These are phyloP conservation scores for Cavia porcellus DNA, from an alignment of 2,113 vertebrate species.

Conservation along the genomic window DNA sequence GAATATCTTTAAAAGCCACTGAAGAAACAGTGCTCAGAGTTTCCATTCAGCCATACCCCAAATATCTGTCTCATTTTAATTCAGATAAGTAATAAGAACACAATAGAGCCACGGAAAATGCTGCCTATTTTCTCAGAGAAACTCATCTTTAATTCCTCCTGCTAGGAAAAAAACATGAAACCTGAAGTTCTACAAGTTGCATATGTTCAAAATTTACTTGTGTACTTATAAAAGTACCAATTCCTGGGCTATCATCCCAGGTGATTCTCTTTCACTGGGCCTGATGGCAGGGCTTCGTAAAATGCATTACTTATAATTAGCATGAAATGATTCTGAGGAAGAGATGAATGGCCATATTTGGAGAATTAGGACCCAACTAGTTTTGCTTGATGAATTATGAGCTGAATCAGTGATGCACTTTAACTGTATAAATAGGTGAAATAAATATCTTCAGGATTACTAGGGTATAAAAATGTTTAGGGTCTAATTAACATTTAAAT, in stretches of 20 bases:
- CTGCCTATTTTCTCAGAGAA: background rate
- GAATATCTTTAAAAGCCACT: conserved; percentile 80
- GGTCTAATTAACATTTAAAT: background rate
- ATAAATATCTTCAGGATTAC: background rate
- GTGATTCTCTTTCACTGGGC: background rate
- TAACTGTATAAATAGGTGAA: background rate
- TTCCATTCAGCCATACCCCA: conserved; percentile 80
- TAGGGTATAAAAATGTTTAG: background rate
- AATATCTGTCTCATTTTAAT: conserved; percentile 79
- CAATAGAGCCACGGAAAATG: background rate
- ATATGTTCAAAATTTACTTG: conserved; percentile 3
- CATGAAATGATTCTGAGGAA: background rate
- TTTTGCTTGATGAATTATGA: background rate
- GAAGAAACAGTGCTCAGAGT: conserved; percentile 76
- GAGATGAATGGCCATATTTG: background rate
- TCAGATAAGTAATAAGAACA: conserved; percentile 76
- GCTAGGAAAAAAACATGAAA: background rate
- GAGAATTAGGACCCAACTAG: background rate
- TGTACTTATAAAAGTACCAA: background rate
- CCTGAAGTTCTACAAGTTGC: background rate
- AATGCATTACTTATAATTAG: background rate
- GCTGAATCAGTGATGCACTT: background rate
- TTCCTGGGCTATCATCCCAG: background rate
- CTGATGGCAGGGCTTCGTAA: background rate
- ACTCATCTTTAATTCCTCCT: conserved; percentile 35